A percentile compares a stretch with the other conserved stretches of the same genome.
phyloP scores from a whole-genome alignment of 30 jellyfish, hydroid and myxozoan species.

The Nemopilema nomurai region DNA sequence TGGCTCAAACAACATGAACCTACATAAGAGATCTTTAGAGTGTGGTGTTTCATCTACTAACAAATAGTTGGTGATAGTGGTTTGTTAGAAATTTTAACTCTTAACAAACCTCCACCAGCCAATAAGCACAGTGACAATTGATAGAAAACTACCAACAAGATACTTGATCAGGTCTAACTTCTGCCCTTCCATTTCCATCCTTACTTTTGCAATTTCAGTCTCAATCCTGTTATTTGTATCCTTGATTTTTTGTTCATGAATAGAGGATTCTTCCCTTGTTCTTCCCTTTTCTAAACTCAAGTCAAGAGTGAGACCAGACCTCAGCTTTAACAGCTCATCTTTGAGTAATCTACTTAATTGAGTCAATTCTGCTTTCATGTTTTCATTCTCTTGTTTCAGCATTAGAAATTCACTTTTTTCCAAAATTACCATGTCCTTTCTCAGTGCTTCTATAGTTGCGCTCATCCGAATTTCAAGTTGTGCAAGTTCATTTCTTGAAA shows the following conservation, averaged over 20 bases:
- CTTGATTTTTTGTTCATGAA: constrained; percentile 63
- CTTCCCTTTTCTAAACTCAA: constrained; percentile 76
- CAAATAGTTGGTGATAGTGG: background rate
- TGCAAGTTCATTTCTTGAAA: constrained; percentile 62
- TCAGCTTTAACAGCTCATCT: constrained; percentile 67
- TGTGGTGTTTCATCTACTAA: too few relatives aligned
- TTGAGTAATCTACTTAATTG: constrained; percentile 39
- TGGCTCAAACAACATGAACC: too few relatives aligned
- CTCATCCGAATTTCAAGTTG: constrained; percentile 65
- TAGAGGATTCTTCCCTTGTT: constrained; percentile 55
- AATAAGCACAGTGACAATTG: constrained; percentile 63
- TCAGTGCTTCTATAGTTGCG: constrained; percentile 64
- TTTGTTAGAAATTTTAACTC: constrained; percentile 1
- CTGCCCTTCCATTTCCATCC: constrained; percentile 79
- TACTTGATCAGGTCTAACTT: constrained; percentile 75
- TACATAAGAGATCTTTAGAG: too few relatives aligned
- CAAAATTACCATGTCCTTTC: constrained; percentile 76
- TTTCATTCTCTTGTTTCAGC: constrained; percentile 73
- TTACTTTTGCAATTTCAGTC: constrained; percentile 73
- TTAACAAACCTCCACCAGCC: constrained; percentile 84
- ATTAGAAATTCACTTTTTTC: constrained; percentile 74
- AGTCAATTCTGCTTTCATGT: constrained; percentile 56
- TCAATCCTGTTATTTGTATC: constrained; percentile 82
- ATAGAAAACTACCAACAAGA: constrained; percentile 68
- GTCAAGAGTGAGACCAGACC: constrained; percentile 66